Base-by-base conservation (phyloP, 2,797 vertebrate genomes). In the Taeniopygia guttata region DNA sequence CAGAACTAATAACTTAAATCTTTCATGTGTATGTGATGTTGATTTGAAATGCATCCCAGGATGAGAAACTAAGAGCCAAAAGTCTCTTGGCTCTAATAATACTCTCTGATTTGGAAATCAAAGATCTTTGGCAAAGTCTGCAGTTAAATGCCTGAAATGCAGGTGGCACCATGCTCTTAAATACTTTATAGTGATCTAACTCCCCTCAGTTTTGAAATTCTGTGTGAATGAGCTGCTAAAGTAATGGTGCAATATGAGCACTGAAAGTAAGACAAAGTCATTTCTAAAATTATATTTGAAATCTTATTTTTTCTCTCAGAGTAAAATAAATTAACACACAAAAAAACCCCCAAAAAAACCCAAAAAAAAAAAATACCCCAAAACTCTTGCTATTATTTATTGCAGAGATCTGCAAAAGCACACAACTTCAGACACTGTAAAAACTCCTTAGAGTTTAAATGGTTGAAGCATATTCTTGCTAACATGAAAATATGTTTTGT, bases 21-120 rank as follows among this genome's bases (percentile, higher is more conserved):
- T 90, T 74, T 34, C 87, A 56, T 58, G 43, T 30, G n/a, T 25
- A 25, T 11, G 5, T 17, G 59, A 45, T 23, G 27, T 42, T 77
- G 32, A 86, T 94, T 80, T 60, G 27, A 88, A 85, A 73, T 32
- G 9, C 66, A 77, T 88, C 83, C 74, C 16, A 85, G 58, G 51
- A 64, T 29, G 32, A 91, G 6, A 48, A 12, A 84, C 78, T 18
- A 40, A 55, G 49, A 54, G 49, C 45, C 63, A 62, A 72, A 92
- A 75, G 30, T 87, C n/a, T 89, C 84, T 60, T 62, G 56, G 84
- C 56, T 77, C n/a, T 59, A 66, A 16, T 74, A 86, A 79, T 77
- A 64, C 29, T 83, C 29, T 84, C 43, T 81, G 74, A 81, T 86
- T 96, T 90, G 78, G 42, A 95, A 96, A 96, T 77, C 63, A n/a